phyloP scores from a whole-genome alignment of 2,797 vertebrate species.

The Falco cherrug region DNA sequence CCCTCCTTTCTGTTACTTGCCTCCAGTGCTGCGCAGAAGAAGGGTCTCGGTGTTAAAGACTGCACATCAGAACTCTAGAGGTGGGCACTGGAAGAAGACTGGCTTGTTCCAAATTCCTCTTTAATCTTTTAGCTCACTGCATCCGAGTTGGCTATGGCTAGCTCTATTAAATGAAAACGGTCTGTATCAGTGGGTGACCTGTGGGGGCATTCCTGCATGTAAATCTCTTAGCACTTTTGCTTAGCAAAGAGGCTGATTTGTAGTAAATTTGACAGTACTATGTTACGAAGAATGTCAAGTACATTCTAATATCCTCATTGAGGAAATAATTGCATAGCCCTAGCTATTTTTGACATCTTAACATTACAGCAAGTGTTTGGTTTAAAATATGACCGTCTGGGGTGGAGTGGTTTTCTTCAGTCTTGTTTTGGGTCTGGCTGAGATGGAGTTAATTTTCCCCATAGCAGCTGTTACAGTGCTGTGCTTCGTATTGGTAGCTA shows the following conservation, averaged over 20 bases:
- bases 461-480: not conserved
- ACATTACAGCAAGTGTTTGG: not conserved
- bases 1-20: not conserved
- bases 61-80: not conserved
- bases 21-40: not conserved
- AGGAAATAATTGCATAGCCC: not conserved
- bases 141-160: not conserved
- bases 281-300: not conserved
- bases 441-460: not conserved
- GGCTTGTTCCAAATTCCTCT: not conserved
- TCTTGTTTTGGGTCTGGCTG: not conserved
- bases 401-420: not conserved
- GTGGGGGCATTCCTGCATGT: not conserved
- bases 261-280: not conserved
- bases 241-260: not conserved
- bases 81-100: not conserved
- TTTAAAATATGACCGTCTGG: not conserved
- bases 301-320: not conserved
- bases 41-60: not conserved
- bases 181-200: not conserved
- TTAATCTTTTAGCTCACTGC: not conserved
- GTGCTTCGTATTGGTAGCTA: not conserved
- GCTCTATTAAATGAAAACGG: not conserved
- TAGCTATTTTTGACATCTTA: not conserved
- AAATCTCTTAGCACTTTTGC: not conserved